Evolutionary conservation across 2,888 invertebrate species (phyloP).

Genomic region (Caenorhabditis imperialis): DNA sequence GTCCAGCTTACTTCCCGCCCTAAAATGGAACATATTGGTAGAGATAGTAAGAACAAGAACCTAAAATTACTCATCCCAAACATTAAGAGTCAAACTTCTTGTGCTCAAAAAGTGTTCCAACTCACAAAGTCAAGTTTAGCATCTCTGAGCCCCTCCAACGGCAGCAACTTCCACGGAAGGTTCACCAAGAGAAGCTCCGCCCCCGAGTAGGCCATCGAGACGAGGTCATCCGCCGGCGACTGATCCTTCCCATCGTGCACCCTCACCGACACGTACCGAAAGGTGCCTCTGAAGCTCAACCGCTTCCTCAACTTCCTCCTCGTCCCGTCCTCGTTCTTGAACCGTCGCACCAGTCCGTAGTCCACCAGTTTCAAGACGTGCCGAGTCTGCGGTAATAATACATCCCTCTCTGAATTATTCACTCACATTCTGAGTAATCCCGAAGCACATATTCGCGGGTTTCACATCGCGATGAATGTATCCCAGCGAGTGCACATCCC

Average conservation of each 20-base stretch:
- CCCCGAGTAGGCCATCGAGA: conserved; percentile 62
- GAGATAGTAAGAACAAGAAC: conserved; percentile 3
- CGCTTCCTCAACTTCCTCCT: conserved; percentile 42
- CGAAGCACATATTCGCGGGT: conserved; percentile 70
- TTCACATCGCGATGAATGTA: conserved; percentile 71
- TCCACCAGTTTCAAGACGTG: conserved; percentile 62
- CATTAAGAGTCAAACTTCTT: no score
- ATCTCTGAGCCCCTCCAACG: conserved; percentile 47
- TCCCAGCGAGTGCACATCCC: conserved; percentile 66
- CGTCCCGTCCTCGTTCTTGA: conserved; percentile 57
- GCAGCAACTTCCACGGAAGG: conserved; percentile 59
- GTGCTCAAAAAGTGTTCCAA: no score
- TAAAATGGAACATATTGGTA: no score
- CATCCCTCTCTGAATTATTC: not conserved
- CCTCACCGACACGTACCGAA: conserved; percentile 69
- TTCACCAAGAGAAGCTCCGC: conserved; percentile 57
- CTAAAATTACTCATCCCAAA: no score
- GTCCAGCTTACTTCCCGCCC: no score
- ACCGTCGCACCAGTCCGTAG: conserved; percentile 65
- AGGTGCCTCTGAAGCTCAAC: conserved; percentile 67
- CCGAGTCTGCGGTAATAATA: conserved; percentile 46
- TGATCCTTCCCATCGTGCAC: conserved; percentile 64
- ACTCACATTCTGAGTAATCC: conserved; percentile 61
- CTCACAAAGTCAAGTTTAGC: conserved; percentile 63
- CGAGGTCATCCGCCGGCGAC: conserved; percentile 63